Evolutionary conservation across 2,888 invertebrate species (phyloP), one percentile per base, ranked within the genome.

Genomic region (Zhengitettix transpicula): DNA sequence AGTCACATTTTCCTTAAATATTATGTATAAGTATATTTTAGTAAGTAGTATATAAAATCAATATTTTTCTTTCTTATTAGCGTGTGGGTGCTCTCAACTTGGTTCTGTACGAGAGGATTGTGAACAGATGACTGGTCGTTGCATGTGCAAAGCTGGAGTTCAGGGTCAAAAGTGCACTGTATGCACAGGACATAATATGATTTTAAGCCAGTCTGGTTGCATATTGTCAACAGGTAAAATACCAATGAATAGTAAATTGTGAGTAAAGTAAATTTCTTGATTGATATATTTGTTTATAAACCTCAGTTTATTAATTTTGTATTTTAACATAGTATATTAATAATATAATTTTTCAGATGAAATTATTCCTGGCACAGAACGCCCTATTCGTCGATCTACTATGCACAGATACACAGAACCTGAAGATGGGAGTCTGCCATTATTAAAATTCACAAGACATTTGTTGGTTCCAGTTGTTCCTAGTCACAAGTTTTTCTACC

Each of bases 101-200:
- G 94, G 94, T 0, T 89, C 93, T 0, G 86, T 87, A 1, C 80
- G 93, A 17, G 87, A 89, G 65, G 94, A 94, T 71, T 94, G 94
- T 73, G 90, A 93, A 68, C 94, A 94, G 75, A 92, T 89, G 86
- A 91, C 88, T 0, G 94, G 93, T 1, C 79, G 87, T 47, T 93
- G 94, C 71, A 87, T 90, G 42, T 95, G 94, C 75, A 89, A 87
- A 69, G 81, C 85, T 2, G 87, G 87, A 12, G 87, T 91, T 61
- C 83, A 85, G 66, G 93, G 94, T 9, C 87, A 88, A 71, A 92
- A 93, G 73, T 94, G 94, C 72, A 87, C 87, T 11, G 78, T 85
- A 47, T 89, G 89, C 69, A 83, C 84, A 9, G 85, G 86, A 67
- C 86, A 87, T 65, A 84, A 86, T 68, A 85, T 86, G 69, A 79